A percentile compares a stretch with the other conserved stretches of the same genome.
Conservation (phyloP, 2,113 vertebrate species). For the Takifugu bimaculatus region DNA sequence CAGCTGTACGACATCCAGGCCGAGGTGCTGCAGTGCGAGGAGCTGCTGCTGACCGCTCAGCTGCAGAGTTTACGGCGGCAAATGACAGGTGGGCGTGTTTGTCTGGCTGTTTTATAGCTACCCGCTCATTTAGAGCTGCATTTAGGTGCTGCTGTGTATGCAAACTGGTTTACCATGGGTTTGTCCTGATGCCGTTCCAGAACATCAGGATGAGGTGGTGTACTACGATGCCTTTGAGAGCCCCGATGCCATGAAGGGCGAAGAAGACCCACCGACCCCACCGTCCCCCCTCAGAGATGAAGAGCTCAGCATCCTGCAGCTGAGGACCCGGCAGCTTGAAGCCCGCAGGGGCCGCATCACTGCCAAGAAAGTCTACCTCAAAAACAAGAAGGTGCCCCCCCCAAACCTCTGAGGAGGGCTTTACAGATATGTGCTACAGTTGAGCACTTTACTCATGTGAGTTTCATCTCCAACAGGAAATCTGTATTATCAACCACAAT, state of each 20-base stretch:
- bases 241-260: slow-evolving; percentile 92
- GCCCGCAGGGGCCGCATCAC: slow-evolving; percentile 92
- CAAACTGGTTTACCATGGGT: neutral
- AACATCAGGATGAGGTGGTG: slow-evolving; percentile 88
- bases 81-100: slow-evolving; percentile 80
- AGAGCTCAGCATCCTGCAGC: slow-evolving; percentile 84
- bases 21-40: slow-evolving; percentile 94
- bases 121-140: neutral
- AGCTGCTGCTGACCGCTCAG: slow-evolving; percentile 90
- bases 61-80: slow-evolving; percentile 92
- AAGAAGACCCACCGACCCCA: slow-evolving; percentile 74
- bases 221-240: slow-evolving; percentile 97
- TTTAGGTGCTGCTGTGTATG: neutral
- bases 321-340: slow-evolving; percentile 91
- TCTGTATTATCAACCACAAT: slow-evolving; percentile 90
- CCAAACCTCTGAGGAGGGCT: neutral
- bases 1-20: slow-evolving; percentile 96
- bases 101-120: neutral
- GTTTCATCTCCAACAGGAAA: slow-evolving; percentile 77
- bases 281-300: slow-evolving; percentile 78
- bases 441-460: neutral
- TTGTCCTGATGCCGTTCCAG: slow-evolving; percentile 39
- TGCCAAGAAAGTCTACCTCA: slow-evolving; percentile 98
- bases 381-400: slow-evolving; percentile 89
- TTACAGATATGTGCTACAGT: too few species aligned